A percentile compares a stretch with the other conserved stretches of the same genome.
Conservation (phyloP, 2,113 vertebrate species). For the Calyptommatus sinebrachiatus region DNA sequence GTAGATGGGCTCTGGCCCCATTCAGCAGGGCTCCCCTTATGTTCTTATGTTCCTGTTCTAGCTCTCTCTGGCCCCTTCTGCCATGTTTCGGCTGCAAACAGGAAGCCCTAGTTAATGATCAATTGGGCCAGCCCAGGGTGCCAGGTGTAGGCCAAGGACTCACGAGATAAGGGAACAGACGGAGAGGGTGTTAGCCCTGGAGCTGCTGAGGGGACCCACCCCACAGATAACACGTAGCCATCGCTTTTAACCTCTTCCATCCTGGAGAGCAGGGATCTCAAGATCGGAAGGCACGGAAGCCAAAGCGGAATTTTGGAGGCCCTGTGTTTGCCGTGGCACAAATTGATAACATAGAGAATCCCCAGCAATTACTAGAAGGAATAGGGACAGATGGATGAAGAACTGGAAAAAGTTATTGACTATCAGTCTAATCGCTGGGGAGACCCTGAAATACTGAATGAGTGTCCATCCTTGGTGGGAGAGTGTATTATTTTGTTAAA, state of each 20-base stretch:
- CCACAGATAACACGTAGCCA: conserved; percentile 20
- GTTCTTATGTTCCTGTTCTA: no score
- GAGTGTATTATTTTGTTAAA: no score
- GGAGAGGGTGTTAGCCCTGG: not conserved
- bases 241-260: conserved; percentile 11
- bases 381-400: no score
- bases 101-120: conserved; percentile 42
- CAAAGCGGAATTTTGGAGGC: not conserved
- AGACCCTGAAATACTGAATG: no score
- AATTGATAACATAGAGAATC: not conserved
- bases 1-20: no score
- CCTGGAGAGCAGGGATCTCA: not conserved
- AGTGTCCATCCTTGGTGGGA: no score
- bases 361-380: no score
- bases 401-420: no score
- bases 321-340: not conserved
- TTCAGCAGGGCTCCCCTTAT: not conserved
- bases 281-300: not conserved
- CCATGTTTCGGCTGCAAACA: conserved; percentile 31
- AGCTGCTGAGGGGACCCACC: conserved; percentile 20
- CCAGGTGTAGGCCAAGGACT: conserved; percentile 40
- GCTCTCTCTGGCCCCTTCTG: not conserved
- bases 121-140: not conserved
- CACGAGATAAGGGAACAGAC: conserved; percentile 40
- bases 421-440: no score